phyloP scores from a whole-genome alignment of 1,140 invertebrate genomes.

The Bombus confusus region DNA sequence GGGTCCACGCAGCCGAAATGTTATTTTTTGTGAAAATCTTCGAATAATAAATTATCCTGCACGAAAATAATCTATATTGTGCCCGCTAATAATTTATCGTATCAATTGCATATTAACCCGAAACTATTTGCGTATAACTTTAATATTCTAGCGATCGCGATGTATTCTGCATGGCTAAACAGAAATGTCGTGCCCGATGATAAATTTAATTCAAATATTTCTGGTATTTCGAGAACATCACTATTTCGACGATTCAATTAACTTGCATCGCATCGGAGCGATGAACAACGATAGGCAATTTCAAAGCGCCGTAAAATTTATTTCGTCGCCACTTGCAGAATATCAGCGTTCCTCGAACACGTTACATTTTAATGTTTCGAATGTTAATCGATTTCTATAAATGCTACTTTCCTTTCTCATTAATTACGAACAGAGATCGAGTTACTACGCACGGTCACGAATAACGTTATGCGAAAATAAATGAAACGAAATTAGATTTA shows the following conservation, averaged over 20 bases:
- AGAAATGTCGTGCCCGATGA: conserved; percentile 10
- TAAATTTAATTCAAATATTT: conserved; percentile 40
- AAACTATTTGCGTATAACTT: background rate
- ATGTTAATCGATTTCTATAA: background rate
- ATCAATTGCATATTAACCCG: background rate
- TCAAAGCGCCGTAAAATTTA: conserved; percentile 19
- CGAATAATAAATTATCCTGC: background rate
- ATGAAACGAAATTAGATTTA: too few relatives aligned
- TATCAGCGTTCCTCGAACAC: background rate
- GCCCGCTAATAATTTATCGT: background rate
- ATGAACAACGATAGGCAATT: conserved; percentile 30
- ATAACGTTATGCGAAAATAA: background rate
- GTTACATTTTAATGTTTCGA: background rate
- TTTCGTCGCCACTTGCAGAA: background rate
- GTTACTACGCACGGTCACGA: background rate
- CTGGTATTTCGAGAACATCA: conserved; percentile 16
- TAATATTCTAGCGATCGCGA: background rate
- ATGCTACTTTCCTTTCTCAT: background rate
- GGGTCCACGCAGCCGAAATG: background rate
- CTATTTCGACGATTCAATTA: conserved; percentile 34
- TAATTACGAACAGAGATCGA: background rate
- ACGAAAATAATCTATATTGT: background rate
- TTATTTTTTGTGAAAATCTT: background rate
- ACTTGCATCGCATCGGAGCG: background rate
- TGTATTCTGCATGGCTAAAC: conserved; percentile 3